These are phyloP conservation scores for Tychaedon coryphoeus DNA, from an alignment of 2,113 vertebrate genomes.

Conservation along the genomic window DNA sequence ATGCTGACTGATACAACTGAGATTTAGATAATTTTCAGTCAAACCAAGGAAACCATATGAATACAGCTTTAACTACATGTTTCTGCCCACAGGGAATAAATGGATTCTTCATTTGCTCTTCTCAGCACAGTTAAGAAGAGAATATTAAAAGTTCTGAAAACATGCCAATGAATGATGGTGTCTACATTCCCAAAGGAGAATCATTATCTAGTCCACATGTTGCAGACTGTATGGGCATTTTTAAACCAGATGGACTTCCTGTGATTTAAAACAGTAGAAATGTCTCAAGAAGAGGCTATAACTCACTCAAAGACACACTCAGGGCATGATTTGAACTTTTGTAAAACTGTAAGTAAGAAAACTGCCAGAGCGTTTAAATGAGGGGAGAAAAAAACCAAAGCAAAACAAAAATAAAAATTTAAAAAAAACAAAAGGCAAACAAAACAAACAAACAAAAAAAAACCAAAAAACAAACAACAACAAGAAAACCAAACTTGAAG, in stretches of 20 bases:
- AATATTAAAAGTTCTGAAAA: not conserved
- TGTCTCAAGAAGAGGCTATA: not conserved
- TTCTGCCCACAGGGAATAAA: not conserved
- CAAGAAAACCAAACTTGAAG: not conserved
- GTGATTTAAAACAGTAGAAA: not conserved
- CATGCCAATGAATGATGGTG: not conserved
- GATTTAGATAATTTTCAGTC: not conserved
- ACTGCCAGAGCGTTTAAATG: not conserved
- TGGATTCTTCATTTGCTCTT: not conserved
- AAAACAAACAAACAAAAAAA: not conserved
- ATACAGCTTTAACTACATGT: not conserved
- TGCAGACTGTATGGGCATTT: not conserved
- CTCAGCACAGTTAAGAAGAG: not conserved
- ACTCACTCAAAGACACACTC: not conserved
- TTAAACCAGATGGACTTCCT: not conserved
- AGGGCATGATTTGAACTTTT: not conserved
- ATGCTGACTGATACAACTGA: not conserved
- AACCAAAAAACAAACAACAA: not conserved
- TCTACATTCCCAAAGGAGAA: slow-evolving; percentile 12
- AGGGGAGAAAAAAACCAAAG: too few relatives aligned
- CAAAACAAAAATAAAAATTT: too few relatives aligned
- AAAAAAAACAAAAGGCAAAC: too few relatives aligned
- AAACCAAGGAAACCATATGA: not conserved
- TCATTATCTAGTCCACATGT: not conserved
- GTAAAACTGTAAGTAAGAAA: not conserved